Evolutionary conservation across 2,113 vertebrate species (phyloP).

Genomic region (Heteronetta atricapilla): DNA sequence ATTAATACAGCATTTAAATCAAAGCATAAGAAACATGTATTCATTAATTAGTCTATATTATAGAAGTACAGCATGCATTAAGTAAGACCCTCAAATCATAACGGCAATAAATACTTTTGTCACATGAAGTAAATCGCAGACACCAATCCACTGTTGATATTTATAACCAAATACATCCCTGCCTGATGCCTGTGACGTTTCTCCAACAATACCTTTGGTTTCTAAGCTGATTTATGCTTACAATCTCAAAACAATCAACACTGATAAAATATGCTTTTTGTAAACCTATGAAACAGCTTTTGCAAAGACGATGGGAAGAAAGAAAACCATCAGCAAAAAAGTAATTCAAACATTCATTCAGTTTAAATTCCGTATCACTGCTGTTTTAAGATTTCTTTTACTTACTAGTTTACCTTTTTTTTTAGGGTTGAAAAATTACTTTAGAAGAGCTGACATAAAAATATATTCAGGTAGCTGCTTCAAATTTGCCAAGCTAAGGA

Average conservation of each 20-base stretch:
- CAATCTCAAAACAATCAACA: not conserved
- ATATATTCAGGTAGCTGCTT: not conserved
- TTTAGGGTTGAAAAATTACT: not conserved
- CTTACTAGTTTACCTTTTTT: not conserved
- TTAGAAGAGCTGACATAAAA: not conserved
- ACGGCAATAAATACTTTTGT: not conserved
- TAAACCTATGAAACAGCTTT: not conserved
- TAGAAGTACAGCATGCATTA: not conserved
- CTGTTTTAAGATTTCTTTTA: not conserved
- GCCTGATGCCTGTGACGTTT: not conserved
- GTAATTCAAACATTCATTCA: not conserved
- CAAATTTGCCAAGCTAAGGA: not conserved
- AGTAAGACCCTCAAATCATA: not conserved
- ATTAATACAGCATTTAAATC: not conserved
- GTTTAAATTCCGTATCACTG: not conserved
- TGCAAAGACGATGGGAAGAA: not conserved
- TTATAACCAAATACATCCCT: not conserved
- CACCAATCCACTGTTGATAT: not conserved
- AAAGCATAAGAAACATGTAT: not conserved
- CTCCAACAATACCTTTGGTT: not conserved
- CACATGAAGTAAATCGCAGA: not conserved
- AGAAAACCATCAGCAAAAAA: not conserved
- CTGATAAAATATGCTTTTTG: not conserved
- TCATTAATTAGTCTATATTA: not conserved
- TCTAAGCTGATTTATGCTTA: not conserved